Evolutionary conservation across 2,797 vertebrate genomes (phyloP).

Genomic region (Amniataba percoides): DNA sequence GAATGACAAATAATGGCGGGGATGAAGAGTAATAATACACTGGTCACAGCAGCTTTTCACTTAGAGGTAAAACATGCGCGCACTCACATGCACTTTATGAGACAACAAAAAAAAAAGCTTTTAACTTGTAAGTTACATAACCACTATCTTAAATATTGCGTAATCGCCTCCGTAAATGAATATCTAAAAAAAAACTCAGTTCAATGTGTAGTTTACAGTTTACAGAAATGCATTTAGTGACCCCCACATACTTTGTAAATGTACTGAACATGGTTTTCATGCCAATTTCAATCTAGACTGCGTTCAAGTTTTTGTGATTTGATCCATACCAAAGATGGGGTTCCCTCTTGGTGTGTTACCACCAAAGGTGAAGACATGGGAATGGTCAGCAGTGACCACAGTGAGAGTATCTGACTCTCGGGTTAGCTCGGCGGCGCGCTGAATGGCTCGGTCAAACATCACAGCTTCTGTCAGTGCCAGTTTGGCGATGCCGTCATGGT

Average conservation of each 20-base stretch:
- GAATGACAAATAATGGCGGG: constrained; percentile 15
- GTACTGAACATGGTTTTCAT: not conserved
- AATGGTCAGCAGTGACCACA: constrained; percentile 90
- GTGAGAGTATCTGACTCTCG: constrained; percentile 85
- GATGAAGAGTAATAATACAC: constrained; percentile 12
- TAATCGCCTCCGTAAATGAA: not conserved
- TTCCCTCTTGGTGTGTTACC: constrained; percentile 88
- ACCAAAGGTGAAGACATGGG: constrained; percentile 89
- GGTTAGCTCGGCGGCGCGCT: constrained; percentile 82
- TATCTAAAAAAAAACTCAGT: not conserved
- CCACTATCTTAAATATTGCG: not conserved
- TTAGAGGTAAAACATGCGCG: not conserved
- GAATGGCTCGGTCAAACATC: constrained; percentile 87
- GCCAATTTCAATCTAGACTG: not conserved
- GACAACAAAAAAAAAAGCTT: not conserved
- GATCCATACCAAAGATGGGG: constrained; percentile 87
- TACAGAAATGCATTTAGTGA: not conserved
- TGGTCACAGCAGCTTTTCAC: not conserved
- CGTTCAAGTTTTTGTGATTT: not conserved
- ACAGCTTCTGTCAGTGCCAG: constrained; percentile 87
- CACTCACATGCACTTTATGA: not conserved
- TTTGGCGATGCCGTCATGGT: constrained; percentile 87
- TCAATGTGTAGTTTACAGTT: not conserved
- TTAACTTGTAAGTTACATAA: not conserved
- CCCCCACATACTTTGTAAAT: not conserved